Base-by-base conservation (phyloP, 1,140 invertebrate species). In the Heliothis subflexa region DNA sequence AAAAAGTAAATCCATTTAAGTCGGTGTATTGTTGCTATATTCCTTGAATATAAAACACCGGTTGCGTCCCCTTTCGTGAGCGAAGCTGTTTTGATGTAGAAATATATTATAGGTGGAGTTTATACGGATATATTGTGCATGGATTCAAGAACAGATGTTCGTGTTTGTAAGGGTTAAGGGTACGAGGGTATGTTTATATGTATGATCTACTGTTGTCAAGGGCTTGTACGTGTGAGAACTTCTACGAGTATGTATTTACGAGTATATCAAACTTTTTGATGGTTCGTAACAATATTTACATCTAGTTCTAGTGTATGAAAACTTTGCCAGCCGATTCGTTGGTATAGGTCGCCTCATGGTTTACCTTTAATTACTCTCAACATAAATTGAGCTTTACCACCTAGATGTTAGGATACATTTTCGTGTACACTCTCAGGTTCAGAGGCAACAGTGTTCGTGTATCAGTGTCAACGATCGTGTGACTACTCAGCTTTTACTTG, bases 1-100 rank as follows among this genome's bases (percentile, higher is more conserved):
- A 77, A 52, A 50, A 79, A 78, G 81, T 71, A 83, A 76, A 83
- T 78, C 71, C 76, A 81, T 81, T 77, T 81, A 52, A 73, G 62
- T 52, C 33, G 47, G 40, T 33, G 54, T 57, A 61, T 71, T 78
- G 73, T 75, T 76, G 71, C 49, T 62, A 21, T 78, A 55, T 72
- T 61, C 70, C 55, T 81, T 81, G 80, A 78, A 81, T 81, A 81
- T 81, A 78, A 81, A 81, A 59, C 55, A 64, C 25, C 66, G 50
- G 21, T 59, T 50, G 25, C 54, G 54, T 55, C 55, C 49, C 55
- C 54, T n/a, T 61, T 14, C 33, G 45, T 40, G 33, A 49, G 14
- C 18, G 28, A 77, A 66, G 74, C 62, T 68, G 61, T 50, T 5
- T 28, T 47, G 14, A 66, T n/a, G 12, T 59, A 73, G 40, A 16